These are phyloP conservation scores for Scrobipalpa atriplicella DNA, from an alignment of 2,888 invertebrate genomes.

Conservation along the genomic window DNA sequence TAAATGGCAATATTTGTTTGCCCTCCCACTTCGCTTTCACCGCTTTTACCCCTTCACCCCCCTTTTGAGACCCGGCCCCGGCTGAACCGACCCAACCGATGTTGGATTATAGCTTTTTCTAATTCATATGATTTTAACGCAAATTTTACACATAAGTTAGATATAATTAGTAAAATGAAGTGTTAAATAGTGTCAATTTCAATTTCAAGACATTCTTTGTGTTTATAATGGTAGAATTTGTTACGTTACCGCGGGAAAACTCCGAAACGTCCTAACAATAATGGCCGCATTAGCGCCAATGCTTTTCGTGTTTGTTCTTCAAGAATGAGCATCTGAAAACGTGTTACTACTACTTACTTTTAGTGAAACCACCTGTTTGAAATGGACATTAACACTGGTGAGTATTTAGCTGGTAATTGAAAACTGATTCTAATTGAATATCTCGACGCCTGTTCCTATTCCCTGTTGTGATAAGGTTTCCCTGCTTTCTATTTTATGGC, in stretches of 20 bases:
- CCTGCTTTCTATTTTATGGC: not conserved
- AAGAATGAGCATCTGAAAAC: conserved; percentile 59
- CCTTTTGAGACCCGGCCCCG: not conserved
- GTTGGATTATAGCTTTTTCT: conserved; percentile 13
- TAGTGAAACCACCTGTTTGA: conserved; percentile 60
- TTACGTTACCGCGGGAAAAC: conserved; percentile 77
- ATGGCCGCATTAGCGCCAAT: conserved; percentile 82
- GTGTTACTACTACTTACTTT: conserved; percentile 51
- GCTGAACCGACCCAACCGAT: conserved; percentile 20
- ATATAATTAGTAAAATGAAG: conserved; percentile 9
- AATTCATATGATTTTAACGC: not conserved
- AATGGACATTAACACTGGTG: conserved; percentile 78
- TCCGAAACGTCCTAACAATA: conserved; percentile 74
- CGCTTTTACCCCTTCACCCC: conserved; percentile 6
- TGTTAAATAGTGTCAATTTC: not conserved
- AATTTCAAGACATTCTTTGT: not conserved
- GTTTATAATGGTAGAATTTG: conserved; percentile 40
- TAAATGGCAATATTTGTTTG: not conserved
- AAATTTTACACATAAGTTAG: conserved; percentile 5
- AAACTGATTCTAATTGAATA: not conserved
- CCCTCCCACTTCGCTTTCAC: conserved; percentile 3
- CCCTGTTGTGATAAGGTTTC: not conserved
- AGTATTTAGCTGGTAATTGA: conserved; percentile 13
- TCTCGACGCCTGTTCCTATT: not conserved
- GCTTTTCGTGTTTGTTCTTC: conserved; percentile 73